Conservation (phyloP, 2,797 vertebrate genomes). For the Naso thynnoides region DNA sequence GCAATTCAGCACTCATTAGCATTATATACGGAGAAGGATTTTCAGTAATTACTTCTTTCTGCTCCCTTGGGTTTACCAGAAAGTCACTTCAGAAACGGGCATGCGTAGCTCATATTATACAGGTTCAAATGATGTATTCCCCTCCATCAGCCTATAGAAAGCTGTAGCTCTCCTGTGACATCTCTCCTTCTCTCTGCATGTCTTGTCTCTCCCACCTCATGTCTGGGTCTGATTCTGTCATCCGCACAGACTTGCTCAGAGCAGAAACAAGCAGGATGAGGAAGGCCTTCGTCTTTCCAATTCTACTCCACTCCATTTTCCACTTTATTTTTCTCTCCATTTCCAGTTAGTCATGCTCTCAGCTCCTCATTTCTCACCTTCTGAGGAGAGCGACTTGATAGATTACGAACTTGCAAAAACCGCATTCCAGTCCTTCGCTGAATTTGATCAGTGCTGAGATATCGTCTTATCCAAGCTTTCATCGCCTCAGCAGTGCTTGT, state of each 20-base stretch:
- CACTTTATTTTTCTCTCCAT: conserved; percentile 19
- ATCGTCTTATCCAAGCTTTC: conserved; percentile 23
- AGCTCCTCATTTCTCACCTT: conserved; percentile 11
- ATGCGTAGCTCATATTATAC: conserved; percentile 30
- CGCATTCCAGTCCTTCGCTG: conserved; percentile 19
- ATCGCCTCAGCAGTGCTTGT: conserved; percentile 19
- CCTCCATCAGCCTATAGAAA: conserved; percentile 44
- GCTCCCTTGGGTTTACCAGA: conserved; percentile 20
- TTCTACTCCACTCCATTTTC: not conserved
- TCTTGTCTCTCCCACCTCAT: conserved; percentile 59
- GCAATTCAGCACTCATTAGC: conserved; percentile 42
- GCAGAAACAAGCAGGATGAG: conserved; percentile 4
- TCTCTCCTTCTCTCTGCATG: conserved; percentile 42
- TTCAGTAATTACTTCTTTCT: conserved; percentile 44
- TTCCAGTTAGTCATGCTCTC: conserved; percentile 27
- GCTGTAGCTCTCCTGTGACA: conserved; percentile 26
- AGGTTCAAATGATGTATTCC: conserved; percentile 33
- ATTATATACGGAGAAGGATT: conserved; percentile 44
- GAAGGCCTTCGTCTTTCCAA: conserved; percentile 16
- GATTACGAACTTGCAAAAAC: conserved; percentile 39
- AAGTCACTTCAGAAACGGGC: conserved; percentile 26
- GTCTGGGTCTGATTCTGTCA: conserved; percentile 53
- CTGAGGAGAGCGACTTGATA: conserved; percentile 21
- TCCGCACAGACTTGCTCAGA: conserved; percentile 58
- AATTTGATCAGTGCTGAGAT: conserved; percentile 46